phyloP scores from a whole-genome alignment of 2,797 vertebrate species.

The Ctenopoma kingsleyae region DNA sequence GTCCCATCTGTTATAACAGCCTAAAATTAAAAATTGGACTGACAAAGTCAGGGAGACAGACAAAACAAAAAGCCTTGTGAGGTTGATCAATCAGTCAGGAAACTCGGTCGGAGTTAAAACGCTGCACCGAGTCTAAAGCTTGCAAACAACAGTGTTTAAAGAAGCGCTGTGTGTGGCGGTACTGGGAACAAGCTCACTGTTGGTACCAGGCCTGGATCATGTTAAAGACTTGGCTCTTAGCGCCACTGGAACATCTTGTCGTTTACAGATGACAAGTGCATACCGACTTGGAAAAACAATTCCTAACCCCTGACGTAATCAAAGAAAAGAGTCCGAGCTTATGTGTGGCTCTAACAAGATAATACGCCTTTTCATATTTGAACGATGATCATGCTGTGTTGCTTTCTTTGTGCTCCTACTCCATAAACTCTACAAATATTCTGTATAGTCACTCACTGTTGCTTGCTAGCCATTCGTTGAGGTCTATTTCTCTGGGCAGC shows the following conservation, averaged over 20 bases:
- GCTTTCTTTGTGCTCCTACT: neutral
- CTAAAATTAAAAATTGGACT: conserved; percentile 32
- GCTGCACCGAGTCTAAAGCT: neutral
- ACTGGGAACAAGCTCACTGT: conserved; percentile 12
- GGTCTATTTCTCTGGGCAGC: conserved; percentile 97
- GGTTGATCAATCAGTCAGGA: neutral
- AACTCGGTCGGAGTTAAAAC: conserved; percentile 5
- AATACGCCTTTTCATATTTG: neutral
- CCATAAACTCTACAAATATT: neutral
- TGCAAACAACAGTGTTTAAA: conserved; percentile 34
- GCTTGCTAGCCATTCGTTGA: conserved; percentile 99
- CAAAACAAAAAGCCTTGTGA: conserved; percentile 25
- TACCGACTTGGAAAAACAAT: conserved; percentile 29
- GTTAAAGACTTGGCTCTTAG: conserved; percentile 38
- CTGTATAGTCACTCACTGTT: conserved; percentile 89
- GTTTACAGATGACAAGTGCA: conserved; percentile 41
- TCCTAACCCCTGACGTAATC: conserved; percentile 8
- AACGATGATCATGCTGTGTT: neutral
- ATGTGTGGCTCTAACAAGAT: conserved; percentile 4
- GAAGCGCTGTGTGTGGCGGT: conserved; percentile 16
- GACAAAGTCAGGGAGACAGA: conserved; percentile 37
- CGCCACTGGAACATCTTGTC: conserved; percentile 24
- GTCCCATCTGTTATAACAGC: conserved; percentile 25
- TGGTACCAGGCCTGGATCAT: conserved; percentile 57
- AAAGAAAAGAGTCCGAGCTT: neutral